A percentile compares a stretch with the other conserved stretches of the same genome.
Evolutionary conservation across 2,888 invertebrate species (phyloP).

Genomic region (Philaethria dido): DNA sequence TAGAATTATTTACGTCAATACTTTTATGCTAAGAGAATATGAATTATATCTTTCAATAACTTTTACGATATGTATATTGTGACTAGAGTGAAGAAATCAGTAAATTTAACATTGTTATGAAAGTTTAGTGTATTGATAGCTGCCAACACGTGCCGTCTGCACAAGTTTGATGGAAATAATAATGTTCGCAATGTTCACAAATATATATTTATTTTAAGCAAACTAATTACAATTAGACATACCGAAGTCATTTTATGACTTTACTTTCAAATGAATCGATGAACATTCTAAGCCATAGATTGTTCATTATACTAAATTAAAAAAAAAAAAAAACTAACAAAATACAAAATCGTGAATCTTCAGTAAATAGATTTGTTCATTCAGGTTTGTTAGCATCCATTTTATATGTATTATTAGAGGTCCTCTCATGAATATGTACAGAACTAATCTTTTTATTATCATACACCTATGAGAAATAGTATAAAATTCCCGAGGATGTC

Average conservation of each 20-base stretch:
- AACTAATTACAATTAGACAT: slow-evolving; percentile 5
- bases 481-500: no score
- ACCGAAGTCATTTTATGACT: not conserved
- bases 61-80: slow-evolving; percentile 50
- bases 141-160: slow-evolving; percentile 74
- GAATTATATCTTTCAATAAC: slow-evolving; percentile 44
- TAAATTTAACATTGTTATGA: slow-evolving; percentile 65
- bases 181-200: slow-evolving; percentile 55
- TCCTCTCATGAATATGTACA: no score
- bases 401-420: no score
- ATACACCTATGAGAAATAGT: no score
- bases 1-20: slow-evolving; percentile 42
- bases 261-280: not conserved
- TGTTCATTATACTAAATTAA: no score
- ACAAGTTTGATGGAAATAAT: slow-evolving; percentile 62
- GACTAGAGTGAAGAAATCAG: slow-evolving; percentile 52
- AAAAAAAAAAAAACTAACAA: no score
- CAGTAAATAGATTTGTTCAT: no score
- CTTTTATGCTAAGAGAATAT: slow-evolving; percentile 43
- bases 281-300: not conserved
- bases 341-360: no score
- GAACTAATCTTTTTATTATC: no score
- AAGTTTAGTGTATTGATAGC: slow-evolving; percentile 59
- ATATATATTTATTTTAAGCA: slow-evolving; percentile 40
- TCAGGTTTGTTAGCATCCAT: no score